Evolutionary conservation across 2,797 vertebrate species (phyloP), one percentile per base, ranked within the genome.

Genomic region (Etheostoma nigrum): DNA sequence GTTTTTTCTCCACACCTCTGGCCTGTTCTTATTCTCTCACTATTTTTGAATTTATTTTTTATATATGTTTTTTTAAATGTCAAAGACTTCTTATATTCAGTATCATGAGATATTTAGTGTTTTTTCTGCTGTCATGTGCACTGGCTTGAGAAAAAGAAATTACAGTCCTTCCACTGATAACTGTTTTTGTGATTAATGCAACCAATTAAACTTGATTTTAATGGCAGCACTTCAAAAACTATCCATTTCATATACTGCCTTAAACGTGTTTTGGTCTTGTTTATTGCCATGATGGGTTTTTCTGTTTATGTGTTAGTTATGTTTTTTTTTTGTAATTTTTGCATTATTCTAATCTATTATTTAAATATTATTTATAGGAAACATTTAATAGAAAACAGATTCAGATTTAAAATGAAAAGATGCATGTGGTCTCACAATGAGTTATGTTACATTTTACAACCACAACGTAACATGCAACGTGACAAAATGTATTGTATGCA

Each of bases 121-220:
- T 67, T 66, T 67, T 66, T 82, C 45, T 81, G 81, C 61, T 84
- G 57, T 36, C 54, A 48, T 81, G 82, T 78, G 77, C 73, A 83
- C 47, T 80, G 66, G 59, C 55, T 71, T 69, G 71, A 63, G 65
- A 76, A 59, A 68, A 82, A 49, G 1, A 65, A 74, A 74, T 33
- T 6, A 67, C 64, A 73, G 44, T 76, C 36, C 45, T 72, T 73
- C 49, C 67, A 51, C 69, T 73, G 61, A 44, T 61, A 60, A 76
- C 55, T 73, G 48, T 85, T 80, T 83, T 72, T 72, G 48, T 82
- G 64, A 86, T 89, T 85, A 86, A 83, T 81, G 80, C 66, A 68
- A 67, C 86, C 75, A 90, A 86, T 92, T 91, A 88, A 85, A 79
- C 5, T 21, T 21, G 54, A 87, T 79, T 82, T 77, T 68, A 40